phyloP scores from a whole-genome alignment of 2,888 invertebrate species.

The Ochropacha duplaris region DNA sequence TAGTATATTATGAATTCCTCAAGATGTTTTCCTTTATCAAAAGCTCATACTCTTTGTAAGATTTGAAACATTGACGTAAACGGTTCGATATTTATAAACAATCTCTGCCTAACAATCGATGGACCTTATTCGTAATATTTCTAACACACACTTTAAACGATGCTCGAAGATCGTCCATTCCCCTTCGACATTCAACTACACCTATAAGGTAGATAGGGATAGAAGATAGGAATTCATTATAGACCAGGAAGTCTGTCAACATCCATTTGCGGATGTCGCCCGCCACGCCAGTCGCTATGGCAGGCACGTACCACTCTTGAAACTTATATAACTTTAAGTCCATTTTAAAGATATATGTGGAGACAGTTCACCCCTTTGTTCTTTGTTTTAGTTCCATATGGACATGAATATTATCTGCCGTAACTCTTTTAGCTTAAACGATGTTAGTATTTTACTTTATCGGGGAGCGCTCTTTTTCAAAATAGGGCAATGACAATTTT shows the following conservation, averaged over 20 bases:
- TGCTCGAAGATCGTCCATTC: not conserved
- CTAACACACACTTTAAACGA: not conserved
- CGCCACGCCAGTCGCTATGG: constrained; percentile 23
- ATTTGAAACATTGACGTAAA: no score
- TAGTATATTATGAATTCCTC: no score
- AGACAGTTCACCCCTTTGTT: constrained; percentile 7
- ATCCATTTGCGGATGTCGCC: constrained; percentile 45
- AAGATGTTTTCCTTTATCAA: no score
- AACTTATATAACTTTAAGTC: constrained; percentile 25
- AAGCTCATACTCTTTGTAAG: no score
- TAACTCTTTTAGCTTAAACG: not conserved
- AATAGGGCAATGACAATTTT: no score
- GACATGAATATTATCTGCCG: not conserved
- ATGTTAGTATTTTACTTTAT: not conserved
- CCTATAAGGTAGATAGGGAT: constrained; percentile 12
- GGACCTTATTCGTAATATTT: not conserved
- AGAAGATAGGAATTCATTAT: constrained; percentile 16
- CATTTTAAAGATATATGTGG: constrained; percentile 16
- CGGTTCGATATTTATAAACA: not conserved
- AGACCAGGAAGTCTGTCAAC: constrained; percentile 42
- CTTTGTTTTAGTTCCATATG: constrained; percentile 4
- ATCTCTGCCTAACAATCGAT: not conserved
- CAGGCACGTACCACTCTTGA: constrained; percentile 33
- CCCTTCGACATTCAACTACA: constrained; percentile 1
- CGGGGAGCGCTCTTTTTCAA: not conserved